These are phyloP conservation scores for Pandemis heparana DNA, from an alignment of 2,888 invertebrate genomes.

Conservation along the genomic window DNA sequence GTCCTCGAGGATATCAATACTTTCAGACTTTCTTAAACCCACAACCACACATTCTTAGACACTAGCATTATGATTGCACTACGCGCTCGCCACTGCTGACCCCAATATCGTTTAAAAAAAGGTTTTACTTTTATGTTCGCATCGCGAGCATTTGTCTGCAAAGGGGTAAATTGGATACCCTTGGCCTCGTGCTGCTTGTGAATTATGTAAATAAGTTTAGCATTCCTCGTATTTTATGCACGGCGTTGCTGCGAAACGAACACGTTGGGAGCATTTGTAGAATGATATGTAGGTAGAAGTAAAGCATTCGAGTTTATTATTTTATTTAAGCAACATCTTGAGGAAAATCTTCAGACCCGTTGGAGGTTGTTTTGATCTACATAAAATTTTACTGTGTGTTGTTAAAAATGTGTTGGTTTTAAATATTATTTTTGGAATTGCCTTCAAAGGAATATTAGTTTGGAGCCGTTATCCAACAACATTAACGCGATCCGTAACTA, in stretches of 20 bases:
- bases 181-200: neutral
- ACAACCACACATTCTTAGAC: neutral
- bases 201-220: conserved; percentile 18
- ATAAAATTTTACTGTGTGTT: neutral
- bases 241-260: neutral
- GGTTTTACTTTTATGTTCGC: neutral
- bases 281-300: neutral
- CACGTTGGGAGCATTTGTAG: neutral
- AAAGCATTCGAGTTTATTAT: neutral
- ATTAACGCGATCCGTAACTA: too few species aligned
- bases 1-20: too few species aligned
- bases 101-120: neutral
- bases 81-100: neutral
- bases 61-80: neutral
- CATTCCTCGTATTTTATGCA: conserved; percentile 7
- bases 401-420: neutral
- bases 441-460: neutral
- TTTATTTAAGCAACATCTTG: neutral
- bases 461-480: too few species aligned
- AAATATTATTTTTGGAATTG: neutral
- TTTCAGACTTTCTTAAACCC: too few species aligned
- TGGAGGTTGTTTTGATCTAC: neutral
- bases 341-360: neutral
- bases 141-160: neutral
- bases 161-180: neutral